Evolutionary conservation across 2,888 invertebrate genomes (phyloP).

Genomic region (Schizotus pectinicornis): DNA sequence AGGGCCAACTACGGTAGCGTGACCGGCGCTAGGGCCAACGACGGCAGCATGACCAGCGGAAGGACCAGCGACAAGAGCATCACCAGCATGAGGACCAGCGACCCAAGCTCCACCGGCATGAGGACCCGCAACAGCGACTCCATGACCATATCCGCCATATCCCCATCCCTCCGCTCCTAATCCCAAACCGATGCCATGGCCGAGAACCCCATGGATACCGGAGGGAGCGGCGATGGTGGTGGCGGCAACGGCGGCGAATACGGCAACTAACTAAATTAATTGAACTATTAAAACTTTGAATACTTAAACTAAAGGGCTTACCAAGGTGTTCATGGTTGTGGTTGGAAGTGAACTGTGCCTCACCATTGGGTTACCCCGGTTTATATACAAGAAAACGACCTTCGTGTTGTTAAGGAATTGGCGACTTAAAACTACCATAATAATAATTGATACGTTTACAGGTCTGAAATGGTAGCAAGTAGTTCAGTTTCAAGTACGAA

Average conservation of each 20-base stretch:
- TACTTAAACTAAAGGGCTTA: constrained; percentile 23
- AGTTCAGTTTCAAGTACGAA: constrained; percentile 11
- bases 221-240: constrained; percentile 17
- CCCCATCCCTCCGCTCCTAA: constrained; percentile 14
- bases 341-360: constrained; percentile 25
- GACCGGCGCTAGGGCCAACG: constrained; percentile 3
- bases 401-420: constrained; percentile 21
- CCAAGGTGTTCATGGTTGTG: constrained; percentile 37
- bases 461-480: neutral
- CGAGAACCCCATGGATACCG: constrained; percentile 19
- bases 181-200: constrained; percentile 26
- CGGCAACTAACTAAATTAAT: constrained; percentile 29
- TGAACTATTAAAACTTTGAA: neutral
- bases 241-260: constrained; percentile 36
- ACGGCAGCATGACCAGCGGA: constrained; percentile 26
- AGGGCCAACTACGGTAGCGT: constrained; percentile 11
- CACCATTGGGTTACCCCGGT: constrained; percentile 29
- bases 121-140: too few species aligned
- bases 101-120: too few species aligned
- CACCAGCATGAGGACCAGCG: too few species aligned
- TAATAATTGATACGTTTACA: constrained; percentile 23
- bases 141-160: too few species aligned
- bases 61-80: too few species aligned
- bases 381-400: constrained; percentile 37
- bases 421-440: constrained; percentile 19